A percentile compares a stretch with the other conserved stretches of the same genome.
Evolutionary conservation across 2,797 vertebrate species (phyloP).

Genomic region (Betta splendens): DNA sequence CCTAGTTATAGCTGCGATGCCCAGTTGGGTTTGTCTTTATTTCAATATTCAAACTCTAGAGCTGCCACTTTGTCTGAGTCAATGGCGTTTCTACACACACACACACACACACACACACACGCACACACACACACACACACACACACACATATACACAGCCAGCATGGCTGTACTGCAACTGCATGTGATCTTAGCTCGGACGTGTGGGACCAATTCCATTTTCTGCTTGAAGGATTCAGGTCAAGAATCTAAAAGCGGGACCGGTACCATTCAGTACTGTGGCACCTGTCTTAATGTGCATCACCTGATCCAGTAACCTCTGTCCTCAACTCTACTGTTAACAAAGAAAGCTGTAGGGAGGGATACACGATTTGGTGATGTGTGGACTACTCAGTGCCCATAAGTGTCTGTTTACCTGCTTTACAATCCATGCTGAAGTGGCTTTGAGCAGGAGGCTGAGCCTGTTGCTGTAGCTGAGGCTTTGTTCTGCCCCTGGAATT

Average conservation of each 20-base stretch:
- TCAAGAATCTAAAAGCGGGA: constrained; percentile 64
- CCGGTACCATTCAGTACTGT: constrained; percentile 38
- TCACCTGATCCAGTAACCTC: constrained; percentile 17
- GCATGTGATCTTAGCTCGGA: constrained; percentile 35
- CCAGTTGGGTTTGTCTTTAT: constrained; percentile 44
- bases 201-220: constrained; percentile 63
- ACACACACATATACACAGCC: too few relatives aligned
- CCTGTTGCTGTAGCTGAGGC: not conserved
- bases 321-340: constrained; percentile 12
- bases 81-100: constrained; percentile 1
- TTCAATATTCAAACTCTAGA: constrained; percentile 62
- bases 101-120: not conserved
- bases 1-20: constrained; percentile 48
- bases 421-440: constrained; percentile 14
- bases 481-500: constrained; percentile 8
- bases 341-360: not conserved
- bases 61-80: constrained; percentile 9
- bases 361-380: not conserved
- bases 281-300: constrained; percentile 21
- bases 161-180: too few relatives aligned
- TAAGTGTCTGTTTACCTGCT: not conserved
- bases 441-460: constrained; percentile 19
- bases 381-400: not conserved
- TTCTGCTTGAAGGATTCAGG: constrained; percentile 61
- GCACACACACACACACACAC: not conserved